Conservation (phyloP, 2,797 vertebrate species). For the Amniataba percoides region DNA sequence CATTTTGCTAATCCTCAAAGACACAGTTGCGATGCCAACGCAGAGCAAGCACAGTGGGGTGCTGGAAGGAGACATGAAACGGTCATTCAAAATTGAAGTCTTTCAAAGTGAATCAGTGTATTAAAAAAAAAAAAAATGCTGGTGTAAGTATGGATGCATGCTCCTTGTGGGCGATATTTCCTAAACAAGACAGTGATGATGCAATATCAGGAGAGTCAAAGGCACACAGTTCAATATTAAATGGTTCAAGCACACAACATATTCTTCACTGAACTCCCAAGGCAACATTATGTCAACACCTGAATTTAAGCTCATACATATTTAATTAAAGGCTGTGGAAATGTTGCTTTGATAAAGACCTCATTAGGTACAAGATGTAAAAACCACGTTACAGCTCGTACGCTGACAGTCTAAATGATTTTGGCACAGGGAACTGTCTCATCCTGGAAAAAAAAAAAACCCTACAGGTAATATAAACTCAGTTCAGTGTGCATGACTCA, state of each 20-base stretch:
- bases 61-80: constrained; percentile 51
- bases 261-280: constrained; percentile 41
- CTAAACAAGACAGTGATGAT: constrained; percentile 39
- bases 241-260: constrained; percentile 36
- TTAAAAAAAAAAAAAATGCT: constrained; percentile 5
- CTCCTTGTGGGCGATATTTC: constrained; percentile 33
- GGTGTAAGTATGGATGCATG: constrained; percentile 12
- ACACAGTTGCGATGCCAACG: constrained; percentile 48
- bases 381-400: constrained; percentile 37
- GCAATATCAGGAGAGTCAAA: constrained; percentile 41
- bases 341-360: constrained; percentile 67
- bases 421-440: constrained; percentile 22
- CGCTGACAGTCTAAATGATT: constrained; percentile 38
- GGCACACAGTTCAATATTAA: constrained; percentile 30
- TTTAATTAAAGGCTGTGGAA: constrained; percentile 60
- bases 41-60: constrained; percentile 52
- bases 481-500: constrained; percentile 43
- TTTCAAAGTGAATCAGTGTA: constrained; percentile 60
- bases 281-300: constrained; percentile 58
- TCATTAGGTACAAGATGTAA: constrained; percentile 64
- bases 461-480: constrained; percentile 9
- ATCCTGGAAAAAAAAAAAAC: constrained; percentile 6
- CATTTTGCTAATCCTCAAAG: constrained; percentile 59
- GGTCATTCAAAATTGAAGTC: constrained; percentile 64
- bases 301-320: constrained; percentile 62